These are phyloP conservation scores for Poeciliopsis turneri DNA, from an alignment of 2,797 vertebrate genomes.

Conservation along the genomic window DNA sequence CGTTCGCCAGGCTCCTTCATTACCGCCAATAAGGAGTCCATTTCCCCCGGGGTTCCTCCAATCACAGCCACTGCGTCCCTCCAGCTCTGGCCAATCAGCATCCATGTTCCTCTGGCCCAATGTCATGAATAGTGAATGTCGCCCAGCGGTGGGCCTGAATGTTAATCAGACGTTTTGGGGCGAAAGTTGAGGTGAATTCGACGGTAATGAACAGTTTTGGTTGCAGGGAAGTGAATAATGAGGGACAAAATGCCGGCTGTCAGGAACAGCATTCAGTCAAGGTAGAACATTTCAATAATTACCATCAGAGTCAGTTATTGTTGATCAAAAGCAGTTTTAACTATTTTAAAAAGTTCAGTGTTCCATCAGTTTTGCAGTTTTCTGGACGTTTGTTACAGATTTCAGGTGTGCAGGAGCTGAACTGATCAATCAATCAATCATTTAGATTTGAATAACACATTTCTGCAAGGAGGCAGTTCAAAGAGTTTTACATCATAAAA, in stretches of 20 bases:
- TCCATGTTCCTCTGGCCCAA: slow-evolving; percentile 36
- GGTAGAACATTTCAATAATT: background rate
- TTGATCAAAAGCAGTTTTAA: too few relatives aligned
- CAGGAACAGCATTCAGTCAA: too few relatives aligned
- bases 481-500: too few relatives aligned
- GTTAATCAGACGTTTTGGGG: slow-evolving; percentile 31
- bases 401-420: too few relatives aligned
- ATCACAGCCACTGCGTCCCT: slow-evolving; percentile 63
- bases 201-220: background rate
- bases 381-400: too few relatives aligned
- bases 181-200: background rate
- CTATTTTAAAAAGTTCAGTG: too few relatives aligned
- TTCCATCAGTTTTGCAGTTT: too few relatives aligned
- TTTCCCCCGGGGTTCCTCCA: slow-evolving; percentile 67
- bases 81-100: slow-evolving; percentile 64
- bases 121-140: slow-evolving; percentile 72
- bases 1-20: slow-evolving; percentile 64
- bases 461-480: too few relatives aligned
- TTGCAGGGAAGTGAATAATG: background rate
- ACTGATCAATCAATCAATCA: too few relatives aligned
- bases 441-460: too few relatives aligned
- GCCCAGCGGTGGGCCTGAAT: slow-evolving; percentile 50
- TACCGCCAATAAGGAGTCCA: slow-evolving; percentile 68
- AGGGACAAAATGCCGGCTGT: background rate
- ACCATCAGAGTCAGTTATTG: background rate